Evolutionary conservation across 2,888 invertebrate species (phyloP), one percentile per base, ranked within the genome.

Genomic region (Petrolisthes manimaculis): DNA sequence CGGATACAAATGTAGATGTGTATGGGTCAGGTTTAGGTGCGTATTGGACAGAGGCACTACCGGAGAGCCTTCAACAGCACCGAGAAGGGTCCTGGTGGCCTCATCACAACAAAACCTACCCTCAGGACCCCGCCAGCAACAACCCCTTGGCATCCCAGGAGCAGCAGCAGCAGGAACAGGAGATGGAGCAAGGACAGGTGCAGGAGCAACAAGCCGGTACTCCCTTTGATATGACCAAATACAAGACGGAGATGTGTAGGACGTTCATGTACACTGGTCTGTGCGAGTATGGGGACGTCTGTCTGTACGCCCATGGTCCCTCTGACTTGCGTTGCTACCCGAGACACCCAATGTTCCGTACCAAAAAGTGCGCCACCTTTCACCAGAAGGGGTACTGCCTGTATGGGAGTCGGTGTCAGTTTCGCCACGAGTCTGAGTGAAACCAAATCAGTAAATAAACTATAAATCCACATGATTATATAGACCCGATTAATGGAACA

Each of bases 161-260:
- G 78, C 69, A 53, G 86, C 21, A 9, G 67, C 77, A 12, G 79
- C 3, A 8, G 84, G 54, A 24, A 75, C 61, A 61, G 83, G 54
- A 37, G 54, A 55, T 69, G 75, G 61, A 5, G 24, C 37, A 14
- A 14, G 55, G n/a, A 55, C 61, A 18, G 55, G 80, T 37, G 54
- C 82, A 37, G n/a, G 61, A 3, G 61, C 81, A 5, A 71, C 74
- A 37, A 56, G 55, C 4, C 75, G 75, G 53, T 78, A 74, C 51
- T 84, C 81, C 12, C 85, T 69, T 18, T 37, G 90, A 90, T 71
- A 77, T 86, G 51, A 84, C 83, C 12, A 90, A 90, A 69, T 90
- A 90, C 81, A 90, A 90, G 74, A 90, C 89, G 0, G 89, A 89
- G 74, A 71, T 90, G n/a, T 90, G 90, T 83, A 81, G 90, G 51